Conservation (phyloP, 2,888 invertebrate species). For the Lithosia quadra region DNA sequence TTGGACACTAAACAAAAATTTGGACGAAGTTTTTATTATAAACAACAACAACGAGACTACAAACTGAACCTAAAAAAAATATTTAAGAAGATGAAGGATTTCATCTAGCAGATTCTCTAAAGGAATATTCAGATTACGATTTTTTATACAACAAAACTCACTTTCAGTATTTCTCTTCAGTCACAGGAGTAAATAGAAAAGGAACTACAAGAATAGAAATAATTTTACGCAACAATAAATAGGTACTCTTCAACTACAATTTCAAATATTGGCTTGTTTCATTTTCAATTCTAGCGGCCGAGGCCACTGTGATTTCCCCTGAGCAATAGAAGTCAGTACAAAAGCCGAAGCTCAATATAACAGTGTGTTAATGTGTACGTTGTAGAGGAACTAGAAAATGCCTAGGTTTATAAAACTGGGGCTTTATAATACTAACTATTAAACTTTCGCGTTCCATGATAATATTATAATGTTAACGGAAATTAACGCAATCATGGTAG, state of each 20-base stretch:
- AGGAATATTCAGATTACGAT: too few species aligned
- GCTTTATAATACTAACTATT: too few species aligned
- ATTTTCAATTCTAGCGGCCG: constrained; percentile 35
- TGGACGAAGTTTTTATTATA: too few species aligned
- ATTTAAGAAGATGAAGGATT: not conserved
- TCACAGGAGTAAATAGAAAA: not conserved
- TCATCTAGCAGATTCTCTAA: too few species aligned
- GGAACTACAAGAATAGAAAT: not conserved
- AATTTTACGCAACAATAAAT: not conserved
- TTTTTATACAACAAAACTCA: too few species aligned
- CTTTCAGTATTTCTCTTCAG: not conserved
- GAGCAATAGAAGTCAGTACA: constrained; percentile 31
- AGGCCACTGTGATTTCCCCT: constrained; percentile 42
- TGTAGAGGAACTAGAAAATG: constrained; percentile 21
- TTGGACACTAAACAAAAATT: too few species aligned
- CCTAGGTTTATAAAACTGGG: constrained; percentile 16
- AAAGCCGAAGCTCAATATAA: constrained; percentile 30
- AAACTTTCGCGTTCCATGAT: too few species aligned
- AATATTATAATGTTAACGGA: too few species aligned
- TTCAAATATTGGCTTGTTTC: constrained; percentile 28
- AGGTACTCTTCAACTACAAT: not conserved
- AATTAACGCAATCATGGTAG: too few species aligned
- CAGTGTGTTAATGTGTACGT: constrained; percentile 27
- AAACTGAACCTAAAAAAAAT: not conserved
- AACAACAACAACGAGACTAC: too few species aligned